Percentiles rank a stretch among this genome's conserved stretches.
These are phyloP conservation scores for Euplagia quadripunctaria DNA, from an alignment of 2,888 invertebrate genomes.

Conservation along the genomic window DNA sequence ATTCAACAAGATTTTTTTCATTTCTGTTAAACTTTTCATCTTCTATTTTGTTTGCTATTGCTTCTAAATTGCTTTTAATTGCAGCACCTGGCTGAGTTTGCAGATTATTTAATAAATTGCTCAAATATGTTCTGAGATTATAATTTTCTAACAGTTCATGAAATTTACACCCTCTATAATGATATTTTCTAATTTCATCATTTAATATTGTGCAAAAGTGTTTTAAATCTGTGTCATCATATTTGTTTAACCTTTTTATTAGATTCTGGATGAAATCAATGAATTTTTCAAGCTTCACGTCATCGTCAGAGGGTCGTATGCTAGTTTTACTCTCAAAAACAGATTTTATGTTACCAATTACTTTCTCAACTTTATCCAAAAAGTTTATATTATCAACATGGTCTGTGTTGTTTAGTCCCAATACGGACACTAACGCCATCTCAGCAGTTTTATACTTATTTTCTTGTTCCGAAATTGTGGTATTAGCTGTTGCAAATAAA, in stretches of 20 bases:
- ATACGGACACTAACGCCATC: not conserved
- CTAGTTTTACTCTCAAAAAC: conserved; percentile 15
- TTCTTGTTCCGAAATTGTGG: not conserved
- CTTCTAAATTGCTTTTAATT: conserved; percentile 47
- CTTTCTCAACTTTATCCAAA: conserved; percentile 19
- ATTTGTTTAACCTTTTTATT: conserved; percentile 48
- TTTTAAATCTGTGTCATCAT: conserved; percentile 59
- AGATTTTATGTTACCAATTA: conserved; percentile 28
- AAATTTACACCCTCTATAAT: conserved; percentile 58
- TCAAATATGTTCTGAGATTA: conserved; percentile 49
- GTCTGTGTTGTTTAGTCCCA: conserved; percentile 13
- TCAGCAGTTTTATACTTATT: not conserved
- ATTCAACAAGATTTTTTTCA: conserved; percentile 40
- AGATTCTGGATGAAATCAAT: conserved; percentile 58
- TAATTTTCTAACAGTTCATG: conserved; percentile 52
- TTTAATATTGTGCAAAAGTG: conserved; percentile 49
- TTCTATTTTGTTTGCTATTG: conserved; percentile 31
- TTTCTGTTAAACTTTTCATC: conserved; percentile 30
- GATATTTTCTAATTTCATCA: conserved; percentile 59
- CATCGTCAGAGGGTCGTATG: not conserved
- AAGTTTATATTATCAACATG: conserved; percentile 10
- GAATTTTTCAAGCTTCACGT: conserved; percentile 39
- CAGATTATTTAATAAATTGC: conserved; percentile 45
- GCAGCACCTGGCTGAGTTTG: conserved; percentile 39
- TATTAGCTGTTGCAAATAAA: not conserved